Base-by-base conservation (phyloP, 1,140 invertebrate genomes). In the Aphis gossypii region DNA sequence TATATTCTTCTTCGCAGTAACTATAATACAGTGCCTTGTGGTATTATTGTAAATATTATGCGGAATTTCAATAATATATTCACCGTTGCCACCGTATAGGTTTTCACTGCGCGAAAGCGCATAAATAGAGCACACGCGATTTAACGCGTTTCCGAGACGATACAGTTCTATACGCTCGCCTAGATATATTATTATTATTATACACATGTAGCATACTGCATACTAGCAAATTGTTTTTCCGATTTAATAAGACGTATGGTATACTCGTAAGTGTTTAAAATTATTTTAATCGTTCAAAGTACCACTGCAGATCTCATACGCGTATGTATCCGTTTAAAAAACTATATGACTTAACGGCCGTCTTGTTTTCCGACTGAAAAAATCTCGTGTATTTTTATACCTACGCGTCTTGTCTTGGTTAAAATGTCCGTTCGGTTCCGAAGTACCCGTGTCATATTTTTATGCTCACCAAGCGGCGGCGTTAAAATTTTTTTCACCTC, bases 401-500 rank as follows among this genome's bases (percentile, higher is more conserved):
- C 6, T 38, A 3, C 46, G 20, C n/a, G 6, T 54, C 48, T 54
- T 9, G n/a, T 46, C 5, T 88, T n/a, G 35, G 21, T 54, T 56
- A 38, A 23, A 88, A 88, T n/a, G 48, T 76, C 30, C 30, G 60
- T 76, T 76, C 30, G 11, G 30, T 68, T 68, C 30, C 30, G 60
- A n/a, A n/a, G 60, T 41, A 20, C 18, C 18, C 7, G 54, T 30
- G 20, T 83, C 82, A 21, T 91, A 91, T 82, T 91, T 76, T 68
- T 44, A 90, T 68, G 21, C 38, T 35, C 30, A 41, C 38, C 56
- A n/a, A 38, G 7, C 56, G 90, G 41, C 60, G 90, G 90, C 60
- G 90, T 91, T 35, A 35, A 90, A 35, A 90, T 91, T 92, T 82
- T 92, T 92, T 92, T 83, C 68, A 46, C 38, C 41, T 91, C 41